Evolutionary conservation across 2,113 vertebrate species (phyloP).

Genomic region (Crotalus helleri): DNA sequence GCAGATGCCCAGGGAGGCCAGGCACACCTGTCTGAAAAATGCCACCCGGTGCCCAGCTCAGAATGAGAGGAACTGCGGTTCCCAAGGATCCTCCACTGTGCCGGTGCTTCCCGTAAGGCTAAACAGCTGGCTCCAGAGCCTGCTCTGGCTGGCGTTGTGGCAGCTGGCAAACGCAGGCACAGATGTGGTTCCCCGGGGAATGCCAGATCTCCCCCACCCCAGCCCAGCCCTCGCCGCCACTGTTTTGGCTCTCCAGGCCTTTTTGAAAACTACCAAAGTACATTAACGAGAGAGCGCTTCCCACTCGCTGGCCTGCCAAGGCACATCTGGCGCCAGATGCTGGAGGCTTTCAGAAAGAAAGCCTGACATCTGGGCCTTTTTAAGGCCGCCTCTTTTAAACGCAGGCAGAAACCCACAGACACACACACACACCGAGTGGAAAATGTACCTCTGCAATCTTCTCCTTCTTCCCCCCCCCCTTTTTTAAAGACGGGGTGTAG

Average conservation of each 20-base stretch:
- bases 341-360: slow-evolving; percentile 75
- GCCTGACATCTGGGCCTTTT: slow-evolving; percentile 80
- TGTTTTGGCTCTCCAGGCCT: slow-evolving; percentile 66
- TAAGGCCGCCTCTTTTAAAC: slow-evolving; percentile 74
- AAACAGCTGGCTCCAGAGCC: neutral
- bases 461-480: neutral
- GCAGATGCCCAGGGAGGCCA: neutral
- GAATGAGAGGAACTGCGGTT: neutral
- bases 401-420: neutral
- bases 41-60: neutral
- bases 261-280: slow-evolving; percentile 61
- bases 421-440: slow-evolving; percentile 56
- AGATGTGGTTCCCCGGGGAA: slow-evolving; percentile 34
- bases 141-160: neutral
- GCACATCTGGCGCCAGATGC: slow-evolving; percentile 78
- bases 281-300: slow-evolving; percentile 72
- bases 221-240: slow-evolving; percentile 42
- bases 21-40: neutral
- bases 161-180: slow-evolving; percentile 34
- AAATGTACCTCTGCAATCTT: slow-evolving; percentile 54
- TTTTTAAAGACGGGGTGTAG: slow-evolving; percentile 60
- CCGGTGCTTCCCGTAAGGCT: neutral
- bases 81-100: neutral
- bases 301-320: slow-evolving; percentile 70
- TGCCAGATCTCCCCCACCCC: slow-evolving; percentile 16